Percentiles rank a stretch among this genome's conserved stretches.
Evolutionary conservation across 2,797 vertebrate species (phyloP).

Genomic region (Acanthiza pusilla): DNA sequence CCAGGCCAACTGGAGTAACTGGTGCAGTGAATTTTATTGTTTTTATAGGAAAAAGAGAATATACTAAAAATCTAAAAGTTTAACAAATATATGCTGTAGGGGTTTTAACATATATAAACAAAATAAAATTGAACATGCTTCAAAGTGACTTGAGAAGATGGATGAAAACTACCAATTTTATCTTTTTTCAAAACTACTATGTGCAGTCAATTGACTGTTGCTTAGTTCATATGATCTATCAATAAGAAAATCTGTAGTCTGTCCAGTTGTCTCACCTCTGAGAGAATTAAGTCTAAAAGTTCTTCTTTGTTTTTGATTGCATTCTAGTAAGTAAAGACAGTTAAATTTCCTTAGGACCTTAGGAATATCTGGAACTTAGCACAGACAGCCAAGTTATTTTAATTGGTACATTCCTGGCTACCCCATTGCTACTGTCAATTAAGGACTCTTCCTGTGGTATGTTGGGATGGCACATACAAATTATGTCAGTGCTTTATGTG

Average conservation of each 20-base stretch:
- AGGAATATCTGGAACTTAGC: background rate
- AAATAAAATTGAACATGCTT: background rate
- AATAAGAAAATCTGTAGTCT: background rate
- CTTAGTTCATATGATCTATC: background rate
- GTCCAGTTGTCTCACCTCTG: background rate
- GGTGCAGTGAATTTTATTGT: background rate
- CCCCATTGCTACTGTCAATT: slow-evolving; percentile 2
- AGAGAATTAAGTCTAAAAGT: background rate
- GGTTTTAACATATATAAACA: background rate
- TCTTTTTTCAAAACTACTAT: background rate
- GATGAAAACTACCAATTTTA: background rate
- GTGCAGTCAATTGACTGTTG: background rate
- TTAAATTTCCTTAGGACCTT: background rate
- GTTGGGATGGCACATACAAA: background rate
- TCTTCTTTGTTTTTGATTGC: background rate
- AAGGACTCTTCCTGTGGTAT: background rate
- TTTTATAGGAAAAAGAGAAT: background rate
- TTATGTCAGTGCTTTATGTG: background rate
- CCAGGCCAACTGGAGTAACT: background rate
- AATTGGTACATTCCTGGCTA: background rate
- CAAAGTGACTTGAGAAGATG: background rate
- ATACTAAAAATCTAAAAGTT: background rate
- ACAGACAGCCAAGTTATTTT: background rate
- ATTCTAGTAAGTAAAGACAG: background rate
- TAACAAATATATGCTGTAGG: background rate